These are phyloP conservation scores for Nowickia ferox DNA, from an alignment of 2,888 invertebrate species.

Conservation along the genomic window DNA sequence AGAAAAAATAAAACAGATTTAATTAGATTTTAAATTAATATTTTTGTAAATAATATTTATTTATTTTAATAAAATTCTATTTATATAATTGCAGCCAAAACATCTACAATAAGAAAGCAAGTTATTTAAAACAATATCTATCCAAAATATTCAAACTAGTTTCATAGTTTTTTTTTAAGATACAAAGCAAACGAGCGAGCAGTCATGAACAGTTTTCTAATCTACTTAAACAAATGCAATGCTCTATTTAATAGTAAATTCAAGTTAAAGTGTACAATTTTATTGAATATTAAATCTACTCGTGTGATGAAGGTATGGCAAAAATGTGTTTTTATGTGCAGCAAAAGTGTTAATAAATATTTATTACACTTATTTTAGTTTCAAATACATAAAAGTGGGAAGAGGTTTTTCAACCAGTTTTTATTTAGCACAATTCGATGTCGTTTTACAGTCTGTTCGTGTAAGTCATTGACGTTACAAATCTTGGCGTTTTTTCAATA, in stretches of 20 bases:
- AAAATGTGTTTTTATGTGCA: neutral
- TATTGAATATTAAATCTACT: neutral
- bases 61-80: neutral
- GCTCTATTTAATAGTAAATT: neutral
- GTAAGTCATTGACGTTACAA: too few species aligned
- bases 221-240: slow-evolving; percentile 2
- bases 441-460: too few species aligned
- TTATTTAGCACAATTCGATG: too few species aligned
- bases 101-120: slow-evolving; percentile 30
- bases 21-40: slow-evolving; percentile 36
- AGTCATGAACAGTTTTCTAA: slow-evolving; percentile 4
- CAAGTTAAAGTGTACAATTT: neutral
- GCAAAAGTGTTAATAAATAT: too few species aligned
- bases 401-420: too few species aligned
- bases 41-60: neutral
- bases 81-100: neutral
- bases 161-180: neutral
- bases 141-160: neutral
- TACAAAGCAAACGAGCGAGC: slow-evolving; percentile 7
- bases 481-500: too few species aligned
- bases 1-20: slow-evolving; percentile 44
- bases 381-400: too few species aligned
- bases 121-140: slow-evolving; percentile 1
- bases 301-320: too few species aligned
- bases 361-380: too few species aligned